Evolutionary conservation across 2,113 vertebrate genomes (phyloP).

Genomic region (Menidia beryllina): DNA sequence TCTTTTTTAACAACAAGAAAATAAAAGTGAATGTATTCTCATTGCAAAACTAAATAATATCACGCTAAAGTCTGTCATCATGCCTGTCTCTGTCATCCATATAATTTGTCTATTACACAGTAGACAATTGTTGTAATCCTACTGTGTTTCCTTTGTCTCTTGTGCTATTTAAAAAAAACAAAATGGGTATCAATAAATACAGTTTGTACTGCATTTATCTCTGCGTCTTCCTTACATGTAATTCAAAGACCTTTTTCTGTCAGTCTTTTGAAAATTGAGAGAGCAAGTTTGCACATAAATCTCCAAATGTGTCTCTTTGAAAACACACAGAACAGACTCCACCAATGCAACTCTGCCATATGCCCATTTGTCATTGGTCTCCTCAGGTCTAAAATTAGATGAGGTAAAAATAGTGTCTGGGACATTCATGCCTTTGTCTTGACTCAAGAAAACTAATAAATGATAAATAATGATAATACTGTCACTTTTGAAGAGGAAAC

Average conservation of each 20-base stretch:
- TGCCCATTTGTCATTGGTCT: constrained; percentile 13
- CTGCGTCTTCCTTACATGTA: constrained; percentile 7
- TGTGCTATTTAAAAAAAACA: constrained; percentile 74
- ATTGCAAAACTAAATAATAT: constrained; percentile 21
- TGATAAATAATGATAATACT: too few relatives aligned
- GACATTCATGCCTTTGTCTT: constrained; percentile 21
- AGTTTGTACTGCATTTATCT: constrained; percentile 61
- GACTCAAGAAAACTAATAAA: constrained; percentile 16
- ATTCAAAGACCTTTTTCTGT: background rate
- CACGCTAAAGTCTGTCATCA: constrained; percentile 28
- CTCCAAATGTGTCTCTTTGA: background rate
- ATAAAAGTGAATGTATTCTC: constrained; percentile 23
- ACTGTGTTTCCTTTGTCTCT: constrained; percentile 51
- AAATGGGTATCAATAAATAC: constrained; percentile 71
- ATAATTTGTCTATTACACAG: constrained; percentile 58
- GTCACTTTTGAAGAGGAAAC: background rate
- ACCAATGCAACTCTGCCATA: background rate
- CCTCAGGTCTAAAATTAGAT: constrained; percentile 46
- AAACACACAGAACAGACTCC: background rate
- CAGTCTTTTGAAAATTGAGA: background rate
- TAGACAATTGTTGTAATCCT: constrained; percentile 32
- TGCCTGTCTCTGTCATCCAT: constrained; percentile 35
- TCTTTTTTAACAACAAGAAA: constrained; percentile 40
- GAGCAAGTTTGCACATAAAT: background rate
- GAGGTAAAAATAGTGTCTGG: constrained; percentile 32